Base-by-base conservation (phyloP, 2,888 invertebrate genomes). In the Argyra leucocephala region DNA sequence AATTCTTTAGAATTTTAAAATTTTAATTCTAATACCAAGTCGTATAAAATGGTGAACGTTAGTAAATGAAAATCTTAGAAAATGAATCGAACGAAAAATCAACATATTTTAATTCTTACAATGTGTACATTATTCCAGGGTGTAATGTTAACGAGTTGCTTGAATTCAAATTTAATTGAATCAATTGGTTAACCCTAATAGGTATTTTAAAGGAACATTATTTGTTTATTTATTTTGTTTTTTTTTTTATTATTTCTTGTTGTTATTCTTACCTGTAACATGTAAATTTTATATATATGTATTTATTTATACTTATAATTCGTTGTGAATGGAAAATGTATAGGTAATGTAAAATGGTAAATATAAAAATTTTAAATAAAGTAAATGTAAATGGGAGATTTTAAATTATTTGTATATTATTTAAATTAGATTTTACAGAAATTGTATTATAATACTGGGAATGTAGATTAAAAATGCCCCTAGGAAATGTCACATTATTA, bases 161-260 rank as follows among this genome's bases (percentile, higher is more conserved):
- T 48, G 9, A 18, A 18, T n/a, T 18, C 9, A 48, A 18, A 48
- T 48, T 48, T 48, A 48, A 48, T 48, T 48, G 48, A 48, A 48
- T 48, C 48, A 48, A 48, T 48, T 48, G 48, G 48, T 48, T 48
- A 48, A n/a, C 48, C 48, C n/a, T 48, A 48, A 48, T 48, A 18
- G 48, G 15, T 48, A 48, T 48, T 18, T 7, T 31, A 31, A 5
- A 5, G 48, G 48, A 18, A 48, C 48, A 15, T 48, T 48, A 18
- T 48, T 15, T 31, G 7, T 6, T 31, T 10, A 10, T 18, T 48
- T 9, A 37, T 37, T 18, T 48, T 48, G 18, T 48, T 5, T 9
- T 12, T 48, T n/a, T 48, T 48, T 48, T 15, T 31, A 10, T 6
- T 31, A 31, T 31, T 18, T 48, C 5, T 9, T 37, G 18, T 48